Conservation (phyloP, 64 coral and sea anemone species). For the Dendrophyllia cribrosa region DNA sequence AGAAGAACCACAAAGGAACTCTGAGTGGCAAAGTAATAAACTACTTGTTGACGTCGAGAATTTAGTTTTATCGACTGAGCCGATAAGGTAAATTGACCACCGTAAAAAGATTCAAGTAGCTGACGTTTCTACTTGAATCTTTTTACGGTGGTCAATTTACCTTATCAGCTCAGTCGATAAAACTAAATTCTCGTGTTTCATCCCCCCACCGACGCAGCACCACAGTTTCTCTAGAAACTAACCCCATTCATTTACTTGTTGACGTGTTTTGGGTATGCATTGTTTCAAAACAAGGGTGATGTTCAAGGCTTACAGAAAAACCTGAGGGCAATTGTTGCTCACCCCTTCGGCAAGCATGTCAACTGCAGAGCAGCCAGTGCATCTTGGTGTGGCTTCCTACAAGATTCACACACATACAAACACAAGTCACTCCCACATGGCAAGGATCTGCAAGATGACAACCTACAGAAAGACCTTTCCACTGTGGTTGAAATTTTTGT, state of each 20-base stretch:
- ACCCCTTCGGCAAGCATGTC: constrained; percentile 67
- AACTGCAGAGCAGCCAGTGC: neutral
- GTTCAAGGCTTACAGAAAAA: constrained; percentile 19
- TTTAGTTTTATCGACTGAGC: too few relatives aligned
- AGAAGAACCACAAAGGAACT: neutral
- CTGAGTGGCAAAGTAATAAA: constrained; percentile 6
- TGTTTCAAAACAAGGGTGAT: constrained; percentile 45
- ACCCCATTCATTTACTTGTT: too few relatives aligned
- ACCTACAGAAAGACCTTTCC: neutral
- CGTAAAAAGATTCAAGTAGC: too few relatives aligned
- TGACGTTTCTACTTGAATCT: too few relatives aligned
- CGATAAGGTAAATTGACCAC: too few relatives aligned
- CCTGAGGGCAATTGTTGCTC: constrained; percentile 36
- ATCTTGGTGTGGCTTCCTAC: constrained; percentile 67
- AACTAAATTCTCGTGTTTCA: too few relatives aligned
- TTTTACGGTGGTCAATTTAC: too few relatives aligned
- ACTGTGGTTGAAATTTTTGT: neutral
- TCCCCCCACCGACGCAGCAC: too few relatives aligned
- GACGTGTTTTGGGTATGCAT: constrained; percentile 50
- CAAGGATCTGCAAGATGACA: constrained; percentile 26
- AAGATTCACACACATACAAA: constrained; percentile 11
- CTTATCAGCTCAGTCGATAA: too few relatives aligned
- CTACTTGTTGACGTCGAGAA: constrained; percentile 31
- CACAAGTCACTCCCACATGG: constrained; percentile 29
- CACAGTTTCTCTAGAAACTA: too few relatives aligned